A percentile compares a stretch with the other conserved stretches of the same genome.
phyloP scores from a whole-genome alignment of 2,797 vertebrate species.

The Chanos chanos region DNA sequence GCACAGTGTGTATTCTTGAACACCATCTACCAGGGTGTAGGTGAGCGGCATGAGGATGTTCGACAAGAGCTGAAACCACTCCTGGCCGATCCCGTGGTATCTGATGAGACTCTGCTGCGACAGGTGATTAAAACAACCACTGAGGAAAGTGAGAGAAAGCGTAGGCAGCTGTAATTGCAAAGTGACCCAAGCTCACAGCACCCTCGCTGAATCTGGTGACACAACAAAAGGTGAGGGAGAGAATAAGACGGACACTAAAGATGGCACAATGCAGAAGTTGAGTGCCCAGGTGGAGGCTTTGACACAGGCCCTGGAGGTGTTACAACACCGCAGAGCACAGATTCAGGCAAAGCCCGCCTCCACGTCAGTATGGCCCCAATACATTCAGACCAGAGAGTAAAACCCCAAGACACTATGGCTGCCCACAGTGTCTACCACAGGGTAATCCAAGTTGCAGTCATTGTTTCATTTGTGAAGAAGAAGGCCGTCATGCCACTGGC shows the following conservation, averaged over 20 bases:
- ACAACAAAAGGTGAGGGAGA: too few relatives aligned
- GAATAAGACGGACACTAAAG: background rate
- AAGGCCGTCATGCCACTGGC: background rate
- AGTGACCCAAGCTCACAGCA: too few relatives aligned
- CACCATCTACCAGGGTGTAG: background rate
- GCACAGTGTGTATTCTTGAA: background rate
- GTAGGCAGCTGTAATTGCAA: too few relatives aligned
- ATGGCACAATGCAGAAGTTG: background rate
- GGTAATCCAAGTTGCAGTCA: background rate
- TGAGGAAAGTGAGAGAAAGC: background rate
- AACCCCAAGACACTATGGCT: too few relatives aligned
- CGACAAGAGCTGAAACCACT: background rate
- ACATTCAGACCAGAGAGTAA: background rate
- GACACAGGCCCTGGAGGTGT: too few relatives aligned
- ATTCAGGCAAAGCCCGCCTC: too few relatives aligned
- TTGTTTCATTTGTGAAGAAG: background rate
- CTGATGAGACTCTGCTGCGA: background rate
- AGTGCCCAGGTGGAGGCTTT: background rate
- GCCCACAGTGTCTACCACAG: background rate
- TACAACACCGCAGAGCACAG: too few relatives aligned
- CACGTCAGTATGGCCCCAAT: too few relatives aligned
- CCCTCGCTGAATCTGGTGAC: too few relatives aligned
- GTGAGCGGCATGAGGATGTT: background rate
- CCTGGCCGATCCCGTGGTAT: constrained; percentile 1
- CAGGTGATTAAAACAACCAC: background rate